These are phyloP conservation scores for Sebastes melanostomus DNA, from an alignment of 2,797 vertebrate genomes.

Conservation along the genomic window DNA sequence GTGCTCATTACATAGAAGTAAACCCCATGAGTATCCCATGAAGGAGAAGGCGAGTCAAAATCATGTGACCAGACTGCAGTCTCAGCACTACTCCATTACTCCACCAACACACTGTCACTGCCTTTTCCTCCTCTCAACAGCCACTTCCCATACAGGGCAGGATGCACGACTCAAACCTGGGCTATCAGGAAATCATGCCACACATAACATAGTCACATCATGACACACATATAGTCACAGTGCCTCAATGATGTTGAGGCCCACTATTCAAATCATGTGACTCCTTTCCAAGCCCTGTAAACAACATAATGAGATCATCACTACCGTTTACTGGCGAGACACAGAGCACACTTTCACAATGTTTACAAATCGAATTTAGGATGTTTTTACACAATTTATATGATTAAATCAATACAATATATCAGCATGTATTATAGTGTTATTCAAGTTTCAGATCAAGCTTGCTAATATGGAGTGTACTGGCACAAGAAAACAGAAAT, in stretches of 20 bases:
- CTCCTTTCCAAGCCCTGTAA: neutral
- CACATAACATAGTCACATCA: neutral
- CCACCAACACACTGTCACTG: slow-evolving; percentile 5
- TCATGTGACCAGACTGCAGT: slow-evolving; percentile 71
- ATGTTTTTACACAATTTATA: neutral
- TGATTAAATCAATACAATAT: neutral
- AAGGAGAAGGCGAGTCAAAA: slow-evolving; percentile 35
- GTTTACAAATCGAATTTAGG: neutral
- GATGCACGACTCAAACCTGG: neutral
- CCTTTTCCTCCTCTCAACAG: slow-evolving; percentile 3
- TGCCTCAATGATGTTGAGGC: neutral
- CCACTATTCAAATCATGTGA: slow-evolving; percentile 49
- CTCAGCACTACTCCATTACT: slow-evolving; percentile 66
- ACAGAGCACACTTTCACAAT: neutral
- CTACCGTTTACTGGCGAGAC: neutral
- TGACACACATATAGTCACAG: slow-evolving; percentile 21
- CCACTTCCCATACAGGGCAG: neutral
- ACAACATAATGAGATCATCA: slow-evolving; percentile 4
- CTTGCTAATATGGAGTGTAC: neutral
- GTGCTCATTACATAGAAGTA: slow-evolving; percentile 2
- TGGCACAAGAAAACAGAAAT: neutral
- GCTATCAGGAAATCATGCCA: slow-evolving; percentile 16
- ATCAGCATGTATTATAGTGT: neutral
- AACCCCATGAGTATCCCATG: slow-evolving; percentile 10
- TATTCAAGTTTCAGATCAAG: neutral